phyloP scores from a whole-genome alignment of 1,140 invertebrate species.

The Adoxophyes honmai region DNA sequence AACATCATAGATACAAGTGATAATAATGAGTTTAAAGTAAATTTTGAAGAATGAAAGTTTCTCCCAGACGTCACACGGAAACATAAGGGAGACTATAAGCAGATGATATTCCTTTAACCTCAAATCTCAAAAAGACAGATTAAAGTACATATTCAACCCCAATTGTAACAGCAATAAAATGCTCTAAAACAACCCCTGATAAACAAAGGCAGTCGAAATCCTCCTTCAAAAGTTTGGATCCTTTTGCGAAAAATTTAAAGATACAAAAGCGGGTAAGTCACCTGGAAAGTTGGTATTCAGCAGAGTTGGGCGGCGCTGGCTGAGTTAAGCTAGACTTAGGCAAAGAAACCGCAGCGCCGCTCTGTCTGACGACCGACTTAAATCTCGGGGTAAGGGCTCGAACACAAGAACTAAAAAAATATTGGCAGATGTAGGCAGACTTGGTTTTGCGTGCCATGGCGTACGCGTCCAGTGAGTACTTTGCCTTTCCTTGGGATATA shows the following conservation, averaged over 20 bases:
- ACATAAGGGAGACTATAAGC: too few species aligned
- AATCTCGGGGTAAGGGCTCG: slow-evolving; percentile 40
- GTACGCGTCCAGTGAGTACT: too few species aligned
- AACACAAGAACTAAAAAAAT: slow-evolving; percentile 18
- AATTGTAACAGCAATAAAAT: background rate
- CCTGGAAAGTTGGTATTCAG: slow-evolving; percentile 54
- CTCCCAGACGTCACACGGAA: too few species aligned
- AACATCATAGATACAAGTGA: too few species aligned
- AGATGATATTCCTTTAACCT: too few species aligned
- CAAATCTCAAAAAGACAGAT: too few species aligned
- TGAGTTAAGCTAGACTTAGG: slow-evolving; percentile 65
- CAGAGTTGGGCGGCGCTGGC: slow-evolving; percentile 52
- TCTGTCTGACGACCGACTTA: slow-evolving; percentile 53
- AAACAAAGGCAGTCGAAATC: slow-evolving; percentile 23
- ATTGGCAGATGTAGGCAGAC: too few species aligned
- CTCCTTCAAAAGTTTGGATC: slow-evolving; percentile 48
- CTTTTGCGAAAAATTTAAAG: slow-evolving; percentile 54
- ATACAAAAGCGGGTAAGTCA: slow-evolving; percentile 49
- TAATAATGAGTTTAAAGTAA: too few species aligned
- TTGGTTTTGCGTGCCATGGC: background rate
- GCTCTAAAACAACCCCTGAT: background rate
- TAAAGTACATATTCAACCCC: too few species aligned
- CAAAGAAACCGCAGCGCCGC: slow-evolving; percentile 59
- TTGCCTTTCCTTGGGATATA: too few species aligned
- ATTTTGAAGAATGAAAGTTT: too few species aligned